A percentile compares a stretch with the other conserved stretches of the same genome.
phyloP scores from a whole-genome alignment of 2,888 invertebrate species.

The Pilophorus perplexus region DNA sequence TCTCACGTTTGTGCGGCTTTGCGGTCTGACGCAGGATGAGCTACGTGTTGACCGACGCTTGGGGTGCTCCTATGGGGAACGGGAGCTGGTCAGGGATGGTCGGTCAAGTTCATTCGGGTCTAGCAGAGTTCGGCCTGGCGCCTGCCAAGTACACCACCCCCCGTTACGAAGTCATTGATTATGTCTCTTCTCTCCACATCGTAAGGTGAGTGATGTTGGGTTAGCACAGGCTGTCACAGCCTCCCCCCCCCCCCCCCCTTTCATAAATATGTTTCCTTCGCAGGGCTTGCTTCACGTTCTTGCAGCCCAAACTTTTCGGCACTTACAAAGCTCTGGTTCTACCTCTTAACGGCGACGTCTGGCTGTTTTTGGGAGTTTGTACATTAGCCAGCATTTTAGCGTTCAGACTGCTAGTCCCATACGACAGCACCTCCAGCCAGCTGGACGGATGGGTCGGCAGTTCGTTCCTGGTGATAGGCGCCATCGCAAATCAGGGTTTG shows the following conservation, averaged over 20 bases:
- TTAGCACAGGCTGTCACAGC: no score
- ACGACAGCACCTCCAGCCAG: conserved; percentile 34
- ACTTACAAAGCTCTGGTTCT: conserved; percentile 46
- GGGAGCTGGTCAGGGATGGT: conserved; percentile 47
- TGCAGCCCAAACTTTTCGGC: conserved; percentile 47
- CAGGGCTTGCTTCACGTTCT: conserved; percentile 47
- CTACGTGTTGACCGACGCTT: conserved; percentile 44
- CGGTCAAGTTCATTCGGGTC: conserved; percentile 45
- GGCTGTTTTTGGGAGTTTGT: conserved; percentile 40
- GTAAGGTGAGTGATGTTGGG: conserved; percentile 3
- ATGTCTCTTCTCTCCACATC: conserved; percentile 11
- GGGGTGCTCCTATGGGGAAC: conserved; percentile 45
- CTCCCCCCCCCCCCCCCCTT: not conserved
- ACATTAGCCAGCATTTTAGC: conserved; percentile 33
- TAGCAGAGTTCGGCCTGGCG: conserved; percentile 46
- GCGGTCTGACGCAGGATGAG: conserved; percentile 43
- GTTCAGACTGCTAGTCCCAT: conserved; percentile 40
- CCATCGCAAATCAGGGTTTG: conserved; percentile 47
- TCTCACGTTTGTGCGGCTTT: no score
- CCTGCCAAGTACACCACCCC: conserved; percentile 44
- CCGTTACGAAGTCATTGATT: conserved; percentile 44
- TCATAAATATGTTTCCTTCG: not conserved
- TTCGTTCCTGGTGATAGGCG: conserved; percentile 44
- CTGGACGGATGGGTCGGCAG: conserved; percentile 44
- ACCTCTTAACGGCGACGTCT: conserved; percentile 43